phyloP scores from a whole-genome alignment of 2,888 invertebrate genomes.

The Fabriciana adippe region DNA sequence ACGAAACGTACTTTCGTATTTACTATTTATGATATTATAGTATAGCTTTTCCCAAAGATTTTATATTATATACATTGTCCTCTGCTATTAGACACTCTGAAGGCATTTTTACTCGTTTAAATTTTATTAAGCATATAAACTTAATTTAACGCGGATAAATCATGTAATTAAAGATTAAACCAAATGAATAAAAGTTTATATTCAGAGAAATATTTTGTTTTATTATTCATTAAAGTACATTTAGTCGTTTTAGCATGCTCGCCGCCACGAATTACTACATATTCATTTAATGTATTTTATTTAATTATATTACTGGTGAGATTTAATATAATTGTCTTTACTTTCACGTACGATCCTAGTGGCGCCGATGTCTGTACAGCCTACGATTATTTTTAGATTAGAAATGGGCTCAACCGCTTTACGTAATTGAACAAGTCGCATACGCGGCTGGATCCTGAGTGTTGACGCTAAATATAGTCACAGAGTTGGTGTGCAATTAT shows the following conservation, averaged over 20 bases:
- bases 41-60: neutral
- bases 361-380: conserved; percentile 77
- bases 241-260: conserved; percentile 15
- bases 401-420: conserved; percentile 82
- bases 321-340: conserved; percentile 70
- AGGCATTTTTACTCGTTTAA: conserved; percentile 3
- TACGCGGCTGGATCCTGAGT: conserved; percentile 77
- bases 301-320: conserved; percentile 39
- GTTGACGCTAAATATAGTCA: conserved; percentile 79
- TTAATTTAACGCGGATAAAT: neutral
- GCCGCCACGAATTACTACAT: conserved; percentile 5
- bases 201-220: conserved; percentile 16
- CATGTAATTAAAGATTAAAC: conserved; percentile 8
- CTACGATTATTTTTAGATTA: conserved; percentile 83
- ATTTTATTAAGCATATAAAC: conserved; percentile 3
- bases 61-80: neutral
- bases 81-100: neutral
- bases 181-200: conserved; percentile 3
- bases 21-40: neutral
- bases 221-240: conserved; percentile 16
- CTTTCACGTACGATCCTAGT: conserved; percentile 78
- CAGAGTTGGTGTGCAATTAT: conserved; percentile 77
- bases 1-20: no score
- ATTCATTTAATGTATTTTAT: conserved; percentile 33
- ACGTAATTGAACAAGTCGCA: conserved; percentile 81